Evolutionary conservation across 2,113 vertebrate species (phyloP).

Genomic region (Chaetorhynchus papuensis): DNA sequence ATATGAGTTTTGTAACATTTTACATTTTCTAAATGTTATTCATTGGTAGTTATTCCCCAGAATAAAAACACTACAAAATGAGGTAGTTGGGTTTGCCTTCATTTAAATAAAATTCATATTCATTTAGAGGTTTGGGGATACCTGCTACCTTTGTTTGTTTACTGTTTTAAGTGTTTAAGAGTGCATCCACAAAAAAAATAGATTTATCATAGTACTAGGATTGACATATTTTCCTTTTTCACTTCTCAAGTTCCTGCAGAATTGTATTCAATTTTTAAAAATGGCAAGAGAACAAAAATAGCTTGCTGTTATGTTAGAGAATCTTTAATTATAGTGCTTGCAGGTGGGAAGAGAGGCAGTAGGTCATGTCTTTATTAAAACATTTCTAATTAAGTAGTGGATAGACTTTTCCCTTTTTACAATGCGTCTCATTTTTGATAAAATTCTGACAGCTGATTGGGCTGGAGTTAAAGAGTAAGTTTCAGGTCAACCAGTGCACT

Average conservation of each 20-base stretch:
- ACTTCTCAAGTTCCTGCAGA: neutral
- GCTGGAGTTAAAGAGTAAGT: slow-evolving; percentile 1
- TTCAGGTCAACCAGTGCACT: neutral
- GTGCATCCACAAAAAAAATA: neutral
- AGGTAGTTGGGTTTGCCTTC: neutral
- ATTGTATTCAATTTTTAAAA: neutral
- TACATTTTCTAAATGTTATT: neutral
- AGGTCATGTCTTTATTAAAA: slow-evolving; percentile 44
- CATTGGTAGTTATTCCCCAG: neutral
- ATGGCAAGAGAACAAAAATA: neutral
- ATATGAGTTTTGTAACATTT: neutral
- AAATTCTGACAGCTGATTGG: slow-evolving; percentile 6
- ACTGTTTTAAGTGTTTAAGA: neutral
- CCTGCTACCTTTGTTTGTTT: neutral
- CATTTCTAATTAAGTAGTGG: neutral
- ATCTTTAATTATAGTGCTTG: slow-evolving; percentile 31
- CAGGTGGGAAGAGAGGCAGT: slow-evolving; percentile 20
- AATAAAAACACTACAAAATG: neutral
- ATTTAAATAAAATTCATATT: neutral
- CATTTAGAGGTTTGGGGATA: neutral
- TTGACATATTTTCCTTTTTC: neutral
- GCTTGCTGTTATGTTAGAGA: neutral
- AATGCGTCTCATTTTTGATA: neutral
- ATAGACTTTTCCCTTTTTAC: neutral
- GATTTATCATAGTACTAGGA: neutral